A percentile compares a stretch with the other conserved stretches of the same genome.
phyloP scores from a whole-genome alignment of 1,140 invertebrate genomes.

The Microplitis demolitor region DNA sequence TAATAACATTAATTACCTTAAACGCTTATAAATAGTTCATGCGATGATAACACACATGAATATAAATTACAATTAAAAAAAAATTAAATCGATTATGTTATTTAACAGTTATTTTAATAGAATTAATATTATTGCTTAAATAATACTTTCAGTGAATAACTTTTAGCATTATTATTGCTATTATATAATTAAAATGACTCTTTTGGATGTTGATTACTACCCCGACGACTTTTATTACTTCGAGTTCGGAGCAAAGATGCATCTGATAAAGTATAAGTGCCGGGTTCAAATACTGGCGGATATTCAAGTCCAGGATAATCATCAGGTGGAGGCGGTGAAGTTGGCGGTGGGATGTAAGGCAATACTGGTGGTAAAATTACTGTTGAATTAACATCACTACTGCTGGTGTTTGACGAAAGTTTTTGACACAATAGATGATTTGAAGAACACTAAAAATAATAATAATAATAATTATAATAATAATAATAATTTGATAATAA shows the following conservation, averaged over 20 bases:
- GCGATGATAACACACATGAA: no score
- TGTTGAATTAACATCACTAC: conserved; percentile 37
- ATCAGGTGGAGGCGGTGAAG: conserved; percentile 60
- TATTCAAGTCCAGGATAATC: conserved; percentile 80
- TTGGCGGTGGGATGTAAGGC: conserved; percentile 55
- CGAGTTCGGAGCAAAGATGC: conserved; percentile 51
- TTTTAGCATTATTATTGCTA: background rate
- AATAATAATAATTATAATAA: background rate
- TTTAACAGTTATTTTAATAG: no score
- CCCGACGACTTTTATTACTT: conserved; percentile 36
- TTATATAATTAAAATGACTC: background rate
- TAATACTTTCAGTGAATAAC: no score
- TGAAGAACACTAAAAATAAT: conserved; percentile 29
- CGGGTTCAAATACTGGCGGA: conserved; percentile 80
- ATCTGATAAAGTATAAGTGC: conserved; percentile 75
- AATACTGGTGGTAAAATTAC: conserved; percentile 41
- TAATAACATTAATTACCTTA: no score
- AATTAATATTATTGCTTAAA: no score
- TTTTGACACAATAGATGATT: conserved; percentile 36
- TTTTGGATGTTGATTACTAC: background rate
- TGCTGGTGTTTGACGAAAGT: conserved; percentile 25
- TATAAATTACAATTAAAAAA: no score
- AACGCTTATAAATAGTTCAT: no score
- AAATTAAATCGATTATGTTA: no score
- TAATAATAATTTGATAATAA: background rate